Evolutionary conservation across 2,797 vertebrate genomes (phyloP).

Genomic region (Crotalus adamanteus): DNA sequence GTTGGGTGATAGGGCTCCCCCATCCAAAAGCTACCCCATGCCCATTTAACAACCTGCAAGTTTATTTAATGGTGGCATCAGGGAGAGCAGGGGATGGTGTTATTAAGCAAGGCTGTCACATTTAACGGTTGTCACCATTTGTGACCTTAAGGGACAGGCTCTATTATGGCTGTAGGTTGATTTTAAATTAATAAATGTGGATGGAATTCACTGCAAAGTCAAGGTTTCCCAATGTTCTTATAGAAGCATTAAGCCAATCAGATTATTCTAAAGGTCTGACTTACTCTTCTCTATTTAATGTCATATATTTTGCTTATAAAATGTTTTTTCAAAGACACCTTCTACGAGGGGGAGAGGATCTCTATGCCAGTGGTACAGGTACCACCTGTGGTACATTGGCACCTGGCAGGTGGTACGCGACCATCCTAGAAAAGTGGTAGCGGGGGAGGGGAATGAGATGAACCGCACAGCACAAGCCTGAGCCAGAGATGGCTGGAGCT

Average conservation of each 20-base stretch:
- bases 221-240: not conserved
- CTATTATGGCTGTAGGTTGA: not conserved
- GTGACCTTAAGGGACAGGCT: not conserved
- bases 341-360: not conserved
- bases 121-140: not conserved
- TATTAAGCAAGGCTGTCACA: too few relatives aligned
- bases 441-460: too few relatives aligned
- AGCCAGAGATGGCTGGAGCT: too few relatives aligned
- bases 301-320: not conserved
- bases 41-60: not conserved
- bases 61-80: not conserved
- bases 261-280: not conserved
- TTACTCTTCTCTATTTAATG: not conserved
- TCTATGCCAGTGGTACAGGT: not conserved
- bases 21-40: not conserved
- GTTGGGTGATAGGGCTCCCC: not conserved
- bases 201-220: not conserved
- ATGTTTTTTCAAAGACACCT: not conserved
- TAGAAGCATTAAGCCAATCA: not conserved
- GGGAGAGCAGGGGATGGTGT: too few relatives aligned
- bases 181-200: not conserved
- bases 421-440: too few relatives aligned
- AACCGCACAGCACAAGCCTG: too few relatives aligned
- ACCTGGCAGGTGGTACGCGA: too few relatives aligned
- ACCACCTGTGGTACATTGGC: too few relatives aligned